Base-by-base conservation (phyloP, 92 coral and sea anemone species). In the Anthopleura xanthogrammica region DNA sequence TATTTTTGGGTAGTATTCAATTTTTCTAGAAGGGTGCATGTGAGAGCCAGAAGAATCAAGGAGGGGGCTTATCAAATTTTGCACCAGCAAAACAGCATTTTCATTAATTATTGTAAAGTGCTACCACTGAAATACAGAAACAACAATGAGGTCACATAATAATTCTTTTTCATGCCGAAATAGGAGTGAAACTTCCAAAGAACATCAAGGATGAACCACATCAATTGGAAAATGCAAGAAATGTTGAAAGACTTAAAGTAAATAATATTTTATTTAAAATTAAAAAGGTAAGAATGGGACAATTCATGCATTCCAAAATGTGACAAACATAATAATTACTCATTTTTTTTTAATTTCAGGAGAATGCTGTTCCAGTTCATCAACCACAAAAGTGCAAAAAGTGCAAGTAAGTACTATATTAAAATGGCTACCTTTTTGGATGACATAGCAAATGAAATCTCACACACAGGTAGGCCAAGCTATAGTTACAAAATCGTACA, bases 231-330 rank as follows among this genome's bases (percentile, higher is more conserved):
- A 90, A 85, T 56, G 88, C 84, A 71, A 87, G 90, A 79, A 88
- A 88, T 71, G 43, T 90, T 66, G 97, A 93, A 78, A 80, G 83
- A 60, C 86, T 90, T 10, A 90, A 83, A 86, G 79, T 88, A 76
- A 89, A 93, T 19, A 93, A 90, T 79, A 60, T 91, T 60, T 56
- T 90, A 48, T 60, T 65, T 54, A 86, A 84, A 39, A 84, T 89
- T 76, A 77, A 90, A 60, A 88, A 88, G 92, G 97, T 88, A 5
- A 73, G 91, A 66, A 39, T 17, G 60, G 16, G n/a, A 39, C 20
- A 46, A 40, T 9, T 9, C 4, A 0, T 73, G 60, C 12, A 3
- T 29, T 57, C 41, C 52, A 54, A 54, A 54, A 14, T 4, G 14
- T 54, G 50, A 46, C 58, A 54, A 14, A 11, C 16, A 8, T 54